Conservation (phyloP, 2,888 invertebrate genomes). For the Zygothrica quintamaculata region DNA sequence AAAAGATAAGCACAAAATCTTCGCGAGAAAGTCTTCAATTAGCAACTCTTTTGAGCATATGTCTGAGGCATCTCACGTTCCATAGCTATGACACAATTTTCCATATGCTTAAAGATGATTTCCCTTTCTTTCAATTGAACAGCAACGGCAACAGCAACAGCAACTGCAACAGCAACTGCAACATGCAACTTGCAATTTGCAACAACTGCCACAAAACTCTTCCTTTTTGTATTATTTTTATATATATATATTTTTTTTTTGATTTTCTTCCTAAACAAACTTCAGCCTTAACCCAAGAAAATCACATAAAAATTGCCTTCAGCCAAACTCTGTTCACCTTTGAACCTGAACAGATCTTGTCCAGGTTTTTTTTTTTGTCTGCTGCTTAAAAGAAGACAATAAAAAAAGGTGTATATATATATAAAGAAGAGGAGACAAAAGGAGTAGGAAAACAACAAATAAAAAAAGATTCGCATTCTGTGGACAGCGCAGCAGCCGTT, state of each 20-base stretch:
- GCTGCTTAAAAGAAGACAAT: conserved; percentile 24
- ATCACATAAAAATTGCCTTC: conserved; percentile 24
- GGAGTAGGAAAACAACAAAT: conserved; percentile 2
- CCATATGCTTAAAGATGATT: conserved; percentile 39
- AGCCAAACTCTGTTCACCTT: conserved; percentile 56
- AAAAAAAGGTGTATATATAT: conserved; percentile 1
- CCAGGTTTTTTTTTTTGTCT: conserved; percentile 29
- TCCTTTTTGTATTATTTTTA: conserved; percentile 31
- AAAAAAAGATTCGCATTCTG: conserved; percentile 33
- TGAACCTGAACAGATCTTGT: conserved; percentile 55
- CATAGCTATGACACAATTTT: conserved; percentile 69
- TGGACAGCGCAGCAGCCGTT: conserved; percentile 26
- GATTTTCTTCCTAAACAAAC: conserved; percentile 25
- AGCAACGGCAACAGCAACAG: conserved; percentile 16
- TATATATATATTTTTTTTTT: conserved; percentile 10
- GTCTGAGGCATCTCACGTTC: conserved; percentile 30
- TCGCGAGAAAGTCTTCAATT: conserved; percentile 36
- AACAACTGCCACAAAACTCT: conserved; percentile 51
- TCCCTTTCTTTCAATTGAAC: conserved; percentile 60
- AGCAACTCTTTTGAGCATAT: conserved; percentile 31
- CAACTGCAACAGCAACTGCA: background rate
- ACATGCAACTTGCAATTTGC: conserved; percentile 23
- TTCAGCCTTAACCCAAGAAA: conserved; percentile 10
- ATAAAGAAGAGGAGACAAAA: background rate
- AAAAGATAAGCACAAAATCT: background rate